A percentile compares a stretch with the other conserved stretches of the same genome.
Conservation (phyloP, 2,888 invertebrate genomes). For the Mechanitis mazaeus region DNA sequence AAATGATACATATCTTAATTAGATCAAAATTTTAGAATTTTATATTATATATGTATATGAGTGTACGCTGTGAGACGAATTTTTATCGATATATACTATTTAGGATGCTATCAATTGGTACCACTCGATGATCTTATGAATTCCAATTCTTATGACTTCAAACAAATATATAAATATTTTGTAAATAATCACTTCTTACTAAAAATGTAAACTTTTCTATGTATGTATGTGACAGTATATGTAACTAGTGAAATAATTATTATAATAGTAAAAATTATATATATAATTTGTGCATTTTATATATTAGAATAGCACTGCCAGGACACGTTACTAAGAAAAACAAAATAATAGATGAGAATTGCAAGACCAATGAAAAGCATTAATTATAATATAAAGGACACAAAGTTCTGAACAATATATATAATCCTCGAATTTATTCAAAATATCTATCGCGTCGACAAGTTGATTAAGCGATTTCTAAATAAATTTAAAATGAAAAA, state of each 20-base stretch:
- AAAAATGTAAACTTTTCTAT: constrained; percentile 49
- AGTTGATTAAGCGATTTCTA: too few species aligned
- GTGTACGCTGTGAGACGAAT: constrained; percentile 65
- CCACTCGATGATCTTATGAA: constrained; percentile 73
- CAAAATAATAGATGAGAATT: constrained; percentile 4
- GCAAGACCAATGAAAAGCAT: background rate
- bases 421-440: too few species aligned
- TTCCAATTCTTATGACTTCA: constrained; percentile 74
- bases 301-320: constrained; percentile 22
- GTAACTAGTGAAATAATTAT: constrained; percentile 13
- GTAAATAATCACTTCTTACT: constrained; percentile 65
- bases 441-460: too few species aligned
- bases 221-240: constrained; percentile 39
- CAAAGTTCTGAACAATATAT: too few species aligned
- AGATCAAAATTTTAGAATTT: constrained; percentile 67
- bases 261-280: constrained; percentile 8
- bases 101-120: constrained; percentile 67
- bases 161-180: constrained; percentile 66
- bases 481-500: too few species aligned
- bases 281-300: constrained; percentile 14
- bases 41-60: constrained; percentile 49
- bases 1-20: constrained; percentile 69
- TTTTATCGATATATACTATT: constrained; percentile 67
- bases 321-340: constrained; percentile 10
- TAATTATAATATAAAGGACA: background rate